phyloP scores from a whole-genome alignment of 2,113 vertebrate species.

The Vombatus ursinus region DNA sequence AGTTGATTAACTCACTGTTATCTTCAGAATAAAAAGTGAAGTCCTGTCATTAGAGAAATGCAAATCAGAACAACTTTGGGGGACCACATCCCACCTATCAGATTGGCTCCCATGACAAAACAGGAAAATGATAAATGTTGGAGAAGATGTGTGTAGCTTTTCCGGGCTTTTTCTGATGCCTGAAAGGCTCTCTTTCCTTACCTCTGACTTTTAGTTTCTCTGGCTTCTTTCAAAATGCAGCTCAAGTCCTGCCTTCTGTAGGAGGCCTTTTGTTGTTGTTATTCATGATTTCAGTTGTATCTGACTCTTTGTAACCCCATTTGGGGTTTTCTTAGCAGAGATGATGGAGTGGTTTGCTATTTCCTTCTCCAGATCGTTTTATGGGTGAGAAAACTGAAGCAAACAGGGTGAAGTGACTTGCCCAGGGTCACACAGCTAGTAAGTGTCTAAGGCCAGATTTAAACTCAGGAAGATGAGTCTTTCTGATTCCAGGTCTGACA shows the following conservation, averaged over 20 bases:
- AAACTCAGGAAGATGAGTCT: not conserved
- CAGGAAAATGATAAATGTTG: too few species aligned
- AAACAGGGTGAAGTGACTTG: not conserved
- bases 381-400: not conserved
- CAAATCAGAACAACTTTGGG: too few species aligned
- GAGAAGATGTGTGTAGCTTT: not conserved
- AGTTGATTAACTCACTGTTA: not conserved
- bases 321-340: not conserved
- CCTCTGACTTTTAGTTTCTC: not conserved
- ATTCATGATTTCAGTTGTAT: not conserved
- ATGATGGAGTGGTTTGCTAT: not conserved
- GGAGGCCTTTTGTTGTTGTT: not conserved
- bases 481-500: too few species aligned
- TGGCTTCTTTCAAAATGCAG: not conserved
- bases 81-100: too few species aligned
- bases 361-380: not conserved
- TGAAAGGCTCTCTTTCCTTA: not conserved
- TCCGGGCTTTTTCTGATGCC: not conserved
- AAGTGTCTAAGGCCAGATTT: not conserved
- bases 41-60: not conserved
- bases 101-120: too few species aligned
- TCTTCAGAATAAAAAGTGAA: not conserved
- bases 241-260: not conserved
- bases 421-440: not conserved
- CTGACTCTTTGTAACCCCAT: not conserved